phyloP scores from a whole-genome alignment of 2,113 vertebrate genomes.

The Phalacrocorax carbo region DNA sequence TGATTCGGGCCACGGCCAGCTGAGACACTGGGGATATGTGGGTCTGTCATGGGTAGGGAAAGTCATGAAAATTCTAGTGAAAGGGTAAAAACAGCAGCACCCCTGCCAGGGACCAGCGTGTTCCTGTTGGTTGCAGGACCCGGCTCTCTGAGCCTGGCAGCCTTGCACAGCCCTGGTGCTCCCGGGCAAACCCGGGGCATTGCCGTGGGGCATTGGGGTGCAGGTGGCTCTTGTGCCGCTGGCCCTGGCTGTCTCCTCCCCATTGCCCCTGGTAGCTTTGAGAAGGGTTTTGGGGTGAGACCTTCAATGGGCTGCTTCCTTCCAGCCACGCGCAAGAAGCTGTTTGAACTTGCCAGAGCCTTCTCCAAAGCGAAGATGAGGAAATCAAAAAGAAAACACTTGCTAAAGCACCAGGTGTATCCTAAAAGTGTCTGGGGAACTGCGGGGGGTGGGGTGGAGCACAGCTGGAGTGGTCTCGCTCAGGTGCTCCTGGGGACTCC shows the following conservation, averaged over 20 bases:
- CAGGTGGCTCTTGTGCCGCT: accelerated
- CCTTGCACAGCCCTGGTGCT: accelerated
- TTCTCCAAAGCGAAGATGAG: slow-evolving; percentile 96
- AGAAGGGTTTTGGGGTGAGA: neutral
- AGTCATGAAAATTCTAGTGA: neutral
- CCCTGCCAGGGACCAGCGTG: accelerated
- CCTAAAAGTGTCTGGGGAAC: slow-evolving; percentile 70
- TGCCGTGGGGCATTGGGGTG: accelerated
- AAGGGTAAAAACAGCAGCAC: neutral
- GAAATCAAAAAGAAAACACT: slow-evolving; percentile 89
- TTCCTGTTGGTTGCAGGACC: neutral
- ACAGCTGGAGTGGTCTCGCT: accelerated
- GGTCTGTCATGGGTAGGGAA: neutral
- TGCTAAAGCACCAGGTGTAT: slow-evolving; percentile 93
- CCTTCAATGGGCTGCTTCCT: neutral
- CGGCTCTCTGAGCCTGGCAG: accelerated
- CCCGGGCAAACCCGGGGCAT: neutral
- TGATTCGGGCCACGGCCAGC: neutral
- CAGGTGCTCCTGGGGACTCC: accelerated
- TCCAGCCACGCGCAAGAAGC: slow-evolving; percentile 92
- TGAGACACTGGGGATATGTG: neutral
- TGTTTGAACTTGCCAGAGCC: slow-evolving; percentile 93
- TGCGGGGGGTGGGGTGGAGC: accelerated
- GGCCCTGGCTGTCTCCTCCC: neutral
- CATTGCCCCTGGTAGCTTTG: neutral